phyloP scores from a whole-genome alignment of 2,797 vertebrate genomes.

The Chiloscyllium punctatum region DNA sequence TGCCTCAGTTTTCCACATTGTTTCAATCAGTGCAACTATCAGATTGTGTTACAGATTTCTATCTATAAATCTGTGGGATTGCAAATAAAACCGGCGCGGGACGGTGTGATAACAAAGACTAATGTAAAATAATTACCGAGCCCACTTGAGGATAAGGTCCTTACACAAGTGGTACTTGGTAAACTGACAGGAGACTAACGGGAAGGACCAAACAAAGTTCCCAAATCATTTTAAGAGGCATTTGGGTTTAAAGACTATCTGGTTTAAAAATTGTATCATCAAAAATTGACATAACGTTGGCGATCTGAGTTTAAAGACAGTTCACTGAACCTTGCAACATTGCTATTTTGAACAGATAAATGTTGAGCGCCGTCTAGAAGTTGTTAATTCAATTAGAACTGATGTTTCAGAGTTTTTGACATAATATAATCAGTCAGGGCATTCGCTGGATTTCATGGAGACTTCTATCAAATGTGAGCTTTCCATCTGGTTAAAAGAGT shows the following conservation, averaged over 20 bases:
- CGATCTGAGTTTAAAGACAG: background rate
- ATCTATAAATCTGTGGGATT: background rate
- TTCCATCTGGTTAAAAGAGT: background rate
- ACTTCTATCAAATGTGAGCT: background rate
- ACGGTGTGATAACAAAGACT: constrained; percentile 11
- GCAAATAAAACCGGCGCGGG: background rate
- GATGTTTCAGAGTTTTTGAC: background rate
- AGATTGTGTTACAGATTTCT: constrained; percentile 13
- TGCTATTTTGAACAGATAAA: background rate
- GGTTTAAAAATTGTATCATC: background rate
- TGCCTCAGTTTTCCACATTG: background rate
- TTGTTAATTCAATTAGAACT: background rate
- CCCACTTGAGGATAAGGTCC: constrained; percentile 8
- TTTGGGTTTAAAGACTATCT: background rate
- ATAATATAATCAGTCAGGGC: background rate
- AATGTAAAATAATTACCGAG: constrained; percentile 18
- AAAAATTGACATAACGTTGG: too few species aligned
- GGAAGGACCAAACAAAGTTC: constrained; percentile 6
- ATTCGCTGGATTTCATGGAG: background rate
- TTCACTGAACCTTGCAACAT: background rate
- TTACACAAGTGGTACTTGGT: background rate
- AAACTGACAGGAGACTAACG: background rate
- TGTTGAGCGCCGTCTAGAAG: background rate
- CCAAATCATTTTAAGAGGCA: background rate
- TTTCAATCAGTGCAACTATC: background rate